These are phyloP conservation scores for Plodia interpunctella DNA, from an alignment of 1,140 invertebrate genomes.

Conservation along the genomic window DNA sequence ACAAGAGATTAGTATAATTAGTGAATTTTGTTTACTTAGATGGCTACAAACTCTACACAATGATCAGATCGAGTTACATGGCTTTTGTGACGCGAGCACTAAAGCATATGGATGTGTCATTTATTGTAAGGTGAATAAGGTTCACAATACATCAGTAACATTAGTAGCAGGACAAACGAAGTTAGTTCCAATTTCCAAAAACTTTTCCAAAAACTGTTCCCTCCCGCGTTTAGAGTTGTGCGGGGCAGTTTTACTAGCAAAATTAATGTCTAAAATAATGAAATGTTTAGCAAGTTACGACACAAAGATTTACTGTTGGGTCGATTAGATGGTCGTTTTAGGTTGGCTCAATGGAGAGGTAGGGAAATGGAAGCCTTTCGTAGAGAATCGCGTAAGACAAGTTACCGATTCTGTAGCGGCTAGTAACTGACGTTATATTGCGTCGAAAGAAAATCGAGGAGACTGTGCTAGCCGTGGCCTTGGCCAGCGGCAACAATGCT, in stretches of 20 bases:
- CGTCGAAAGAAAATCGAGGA: slow-evolving; percentile 55
- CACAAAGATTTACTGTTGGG: slow-evolving; percentile 27
- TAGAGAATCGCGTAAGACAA: slow-evolving; percentile 49
- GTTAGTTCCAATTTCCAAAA: slow-evolving; percentile 67
- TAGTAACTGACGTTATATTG: slow-evolving; percentile 54
- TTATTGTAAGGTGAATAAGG: slow-evolving; percentile 22
- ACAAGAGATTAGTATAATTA: slow-evolving; percentile 9
- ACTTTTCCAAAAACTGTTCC: slow-evolving; percentile 26
- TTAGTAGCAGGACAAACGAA: slow-evolving; percentile 49
- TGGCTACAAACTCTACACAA: slow-evolving; percentile 12
- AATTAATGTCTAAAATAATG: slow-evolving; percentile 31
- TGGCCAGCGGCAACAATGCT: neutral
- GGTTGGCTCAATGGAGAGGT: slow-evolving; percentile 41
- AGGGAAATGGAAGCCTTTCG: slow-evolving; percentile 38
- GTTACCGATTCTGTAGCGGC: slow-evolving; percentile 30
- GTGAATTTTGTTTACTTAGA: slow-evolving; percentile 14
- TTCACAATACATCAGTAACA: slow-evolving; percentile 10
- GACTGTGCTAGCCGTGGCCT: slow-evolving; percentile 58
- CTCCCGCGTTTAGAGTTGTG: slow-evolving; percentile 69
- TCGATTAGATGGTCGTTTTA: slow-evolving; percentile 51
- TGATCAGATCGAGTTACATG: slow-evolving; percentile 20
- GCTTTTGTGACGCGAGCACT: slow-evolving; percentile 20
- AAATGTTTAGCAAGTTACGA: slow-evolving; percentile 15
- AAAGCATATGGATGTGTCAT: slow-evolving; percentile 26
- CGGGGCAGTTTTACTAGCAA: slow-evolving; percentile 52